phyloP scores from a whole-genome alignment of 2,888 invertebrate genomes.

The Tiphia femorata region DNA sequence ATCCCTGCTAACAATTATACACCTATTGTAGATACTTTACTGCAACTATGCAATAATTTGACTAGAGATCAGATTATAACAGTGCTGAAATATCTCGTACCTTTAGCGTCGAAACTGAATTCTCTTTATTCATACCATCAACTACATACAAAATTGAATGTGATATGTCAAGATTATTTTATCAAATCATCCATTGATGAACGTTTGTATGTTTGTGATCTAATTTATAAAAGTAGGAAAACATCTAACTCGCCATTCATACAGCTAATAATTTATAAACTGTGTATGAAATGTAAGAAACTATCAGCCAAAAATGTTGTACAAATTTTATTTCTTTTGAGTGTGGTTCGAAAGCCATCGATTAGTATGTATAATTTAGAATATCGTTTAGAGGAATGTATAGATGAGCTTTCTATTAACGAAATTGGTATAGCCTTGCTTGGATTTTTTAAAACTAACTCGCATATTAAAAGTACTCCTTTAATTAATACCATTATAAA shows the following conservation, averaged over 20 bases:
- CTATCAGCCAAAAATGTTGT: conserved; percentile 76
- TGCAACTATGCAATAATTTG: conserved; percentile 67
- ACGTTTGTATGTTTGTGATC: conserved; percentile 74
- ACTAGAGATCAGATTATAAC: conserved; percentile 73
- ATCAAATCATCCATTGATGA: conserved; percentile 72
- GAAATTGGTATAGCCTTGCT: conserved; percentile 81
- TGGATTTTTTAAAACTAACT: conserved; percentile 84
- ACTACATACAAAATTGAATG: conserved; percentile 79
- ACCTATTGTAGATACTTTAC: conserved; percentile 67
- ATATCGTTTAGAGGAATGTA: conserved; percentile 70
- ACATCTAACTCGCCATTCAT: too few species aligned
- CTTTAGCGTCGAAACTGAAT: conserved; percentile 67
- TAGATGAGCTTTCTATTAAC: conserved; percentile 74
- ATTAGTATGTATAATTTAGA: conserved; percentile 78
- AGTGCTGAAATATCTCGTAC: conserved; percentile 71
- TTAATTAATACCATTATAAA: conserved; percentile 72
- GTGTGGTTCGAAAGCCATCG: conserved; percentile 72
- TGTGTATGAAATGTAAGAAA: conserved; percentile 73
- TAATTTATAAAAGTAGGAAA: too few species aligned
- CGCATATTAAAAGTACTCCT: conserved; percentile 72
- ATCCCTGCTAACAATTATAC: too few species aligned
- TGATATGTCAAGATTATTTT: conserved; percentile 72
- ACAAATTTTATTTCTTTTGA: conserved; percentile 78
- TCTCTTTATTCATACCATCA: conserved; percentile 67
- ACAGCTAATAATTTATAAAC: conserved; percentile 62